Evolutionary conservation across 2,797 vertebrate species (phyloP).

Genomic region (Mormyrops attenuatus): DNA sequence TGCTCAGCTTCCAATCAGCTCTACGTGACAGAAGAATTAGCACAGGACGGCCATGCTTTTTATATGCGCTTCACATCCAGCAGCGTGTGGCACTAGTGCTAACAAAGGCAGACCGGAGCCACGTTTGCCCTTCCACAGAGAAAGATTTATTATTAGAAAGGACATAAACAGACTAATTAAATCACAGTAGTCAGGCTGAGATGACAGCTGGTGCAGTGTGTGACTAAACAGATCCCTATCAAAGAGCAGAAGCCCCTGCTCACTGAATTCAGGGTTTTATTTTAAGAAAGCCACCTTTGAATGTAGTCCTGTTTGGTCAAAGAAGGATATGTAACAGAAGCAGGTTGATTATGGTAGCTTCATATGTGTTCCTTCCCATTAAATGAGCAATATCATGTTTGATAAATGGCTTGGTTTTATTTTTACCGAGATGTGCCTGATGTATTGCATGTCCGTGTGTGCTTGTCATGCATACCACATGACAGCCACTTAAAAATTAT

Average conservation of each 20-base stretch:
- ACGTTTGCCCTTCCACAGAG: conserved; percentile 97
- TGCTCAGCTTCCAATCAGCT: conserved; percentile 73
- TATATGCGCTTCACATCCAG: conserved; percentile 78
- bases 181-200: conserved; percentile 98
- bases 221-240: conserved; percentile 98
- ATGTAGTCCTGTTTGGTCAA: background rate
- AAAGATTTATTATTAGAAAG: conserved; percentile 99
- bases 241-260: conserved; percentile 81
- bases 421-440: background rate
- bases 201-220: conserved; percentile 99
- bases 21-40: conserved; percentile 68
- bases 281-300: conserved; percentile 58
- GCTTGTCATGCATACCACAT: conserved; percentile 31
- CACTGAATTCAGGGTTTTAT: conserved; percentile 75
- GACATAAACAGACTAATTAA: conserved; percentile 99
- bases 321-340: background rate
- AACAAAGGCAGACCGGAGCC: conserved; percentile 68
- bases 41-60: conserved; percentile 62
- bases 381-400: background rate
- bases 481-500: conserved; percentile 7
- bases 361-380: background rate
- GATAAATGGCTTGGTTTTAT: background rate
- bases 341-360: background rate
- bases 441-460: conserved; percentile 9
- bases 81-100: conserved; percentile 65